Percentiles rank a stretch among this genome's conserved stretches.
phyloP scores from a whole-genome alignment of 2,888 invertebrate genomes.

The Diarsia dahlii region DNA sequence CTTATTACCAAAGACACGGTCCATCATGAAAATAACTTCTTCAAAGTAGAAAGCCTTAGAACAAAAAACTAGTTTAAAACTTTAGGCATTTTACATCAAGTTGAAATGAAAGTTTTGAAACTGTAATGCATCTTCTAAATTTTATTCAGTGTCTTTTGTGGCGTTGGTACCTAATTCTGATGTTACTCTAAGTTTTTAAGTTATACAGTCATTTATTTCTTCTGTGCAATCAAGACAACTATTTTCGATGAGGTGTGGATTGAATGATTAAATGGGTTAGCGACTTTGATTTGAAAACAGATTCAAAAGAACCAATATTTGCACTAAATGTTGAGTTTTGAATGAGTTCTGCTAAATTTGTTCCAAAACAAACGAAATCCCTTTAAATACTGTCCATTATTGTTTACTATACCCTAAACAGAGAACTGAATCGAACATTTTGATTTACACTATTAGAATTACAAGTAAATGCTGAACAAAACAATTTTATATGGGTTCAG shows the following conservation, averaged over 20 bases:
- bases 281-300: neutral
- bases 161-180: neutral
- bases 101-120: slow-evolving; percentile 28
- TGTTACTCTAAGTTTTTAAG: neutral
- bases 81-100: slow-evolving; percentile 28
- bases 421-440: slow-evolving; percentile 30
- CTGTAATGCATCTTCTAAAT: slow-evolving; percentile 35
- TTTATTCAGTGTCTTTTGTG: slow-evolving; percentile 23
- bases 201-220: neutral
- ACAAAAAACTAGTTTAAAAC: slow-evolving; percentile 40
- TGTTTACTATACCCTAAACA: slow-evolving; percentile 28
- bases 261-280: slow-evolving; percentile 32
- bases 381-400: slow-evolving; percentile 22
- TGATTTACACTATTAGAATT: slow-evolving; percentile 22
- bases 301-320: slow-evolving; percentile 2
- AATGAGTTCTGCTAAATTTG: slow-evolving; percentile 13
- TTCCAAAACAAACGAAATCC: slow-evolving; percentile 1
- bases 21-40: slow-evolving; percentile 23
- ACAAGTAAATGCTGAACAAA: slow-evolving; percentile 21
- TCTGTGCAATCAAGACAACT: neutral
- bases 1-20: slow-evolving; percentile 9
- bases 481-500: slow-evolving; percentile 19
- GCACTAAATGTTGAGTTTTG: slow-evolving; percentile 1
- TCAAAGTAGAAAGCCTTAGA: slow-evolving; percentile 11
- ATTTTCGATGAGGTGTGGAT: neutral